Conservation (phyloP, 2,888 invertebrate species). For the Oligia fasciuncula region DNA sequence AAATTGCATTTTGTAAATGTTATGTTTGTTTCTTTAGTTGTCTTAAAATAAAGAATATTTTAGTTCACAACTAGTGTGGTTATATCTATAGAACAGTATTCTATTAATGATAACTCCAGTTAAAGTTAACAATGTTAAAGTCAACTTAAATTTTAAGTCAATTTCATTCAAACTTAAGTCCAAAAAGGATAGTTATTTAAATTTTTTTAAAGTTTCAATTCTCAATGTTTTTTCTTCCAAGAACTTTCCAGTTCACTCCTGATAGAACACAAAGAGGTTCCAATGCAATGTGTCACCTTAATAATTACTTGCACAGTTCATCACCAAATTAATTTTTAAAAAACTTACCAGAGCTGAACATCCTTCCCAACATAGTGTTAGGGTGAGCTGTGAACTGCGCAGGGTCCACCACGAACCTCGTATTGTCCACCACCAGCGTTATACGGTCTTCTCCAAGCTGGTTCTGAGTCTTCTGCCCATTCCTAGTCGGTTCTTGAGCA, state of each 20-base stretch:
- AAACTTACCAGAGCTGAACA: constrained; percentile 96
- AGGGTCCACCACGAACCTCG: constrained; percentile 96
- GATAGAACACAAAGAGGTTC: constrained; percentile 5
- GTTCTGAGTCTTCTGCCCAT: constrained; percentile 75
- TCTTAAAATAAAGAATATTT: background rate
- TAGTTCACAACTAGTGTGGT: background rate
- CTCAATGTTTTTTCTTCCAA: background rate
- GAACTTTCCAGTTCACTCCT: constrained; percentile 2
- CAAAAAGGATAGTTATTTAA: background rate
- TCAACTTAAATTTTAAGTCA: background rate
- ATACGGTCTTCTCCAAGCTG: constrained; percentile 93
- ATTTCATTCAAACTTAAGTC: background rate
- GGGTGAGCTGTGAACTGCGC: constrained; percentile 98
- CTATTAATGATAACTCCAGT: background rate
- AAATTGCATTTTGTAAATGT: background rate
- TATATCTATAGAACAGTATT: background rate
- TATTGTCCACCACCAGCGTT: constrained; percentile 98
- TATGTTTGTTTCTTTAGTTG: background rate
- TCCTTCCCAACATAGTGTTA: constrained; percentile 99
- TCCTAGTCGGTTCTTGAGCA: constrained; percentile 78
- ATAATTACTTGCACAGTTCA: background rate
- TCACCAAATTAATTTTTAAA: constrained; percentile 18
- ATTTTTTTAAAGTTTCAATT: background rate
- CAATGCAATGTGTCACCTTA: background rate
- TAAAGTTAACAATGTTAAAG: background rate